A percentile compares a stretch with the other conserved stretches of the same genome.
phyloP scores from a whole-genome alignment of 2,888 invertebrate species.

The Stegophylla sp. region DNA sequence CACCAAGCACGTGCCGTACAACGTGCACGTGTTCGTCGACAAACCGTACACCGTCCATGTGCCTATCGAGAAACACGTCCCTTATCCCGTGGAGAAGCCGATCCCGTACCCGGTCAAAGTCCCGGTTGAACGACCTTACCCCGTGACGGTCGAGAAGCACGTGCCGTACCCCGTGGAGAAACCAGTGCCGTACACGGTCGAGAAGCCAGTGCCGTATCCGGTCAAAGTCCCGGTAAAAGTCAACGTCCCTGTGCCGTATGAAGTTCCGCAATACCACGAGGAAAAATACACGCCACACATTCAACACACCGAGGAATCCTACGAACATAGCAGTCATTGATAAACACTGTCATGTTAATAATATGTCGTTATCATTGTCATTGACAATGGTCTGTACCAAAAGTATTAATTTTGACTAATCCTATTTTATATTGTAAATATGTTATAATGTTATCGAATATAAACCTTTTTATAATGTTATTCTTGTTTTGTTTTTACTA shows the following conservation, averaged over 20 bases:
- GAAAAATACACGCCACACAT: too few species aligned
- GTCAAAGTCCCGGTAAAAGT: constrained; percentile 72
- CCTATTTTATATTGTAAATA: background rate
- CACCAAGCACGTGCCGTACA: constrained; percentile 63
- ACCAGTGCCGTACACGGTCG: constrained; percentile 77
- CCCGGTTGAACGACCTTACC: constrained; percentile 61
- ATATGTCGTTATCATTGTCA: background rate
- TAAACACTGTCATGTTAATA: background rate
- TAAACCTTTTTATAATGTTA: background rate
- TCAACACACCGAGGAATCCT: too few species aligned
- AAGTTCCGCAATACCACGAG: background rate
- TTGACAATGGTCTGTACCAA: too few species aligned
- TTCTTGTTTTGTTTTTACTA: too few species aligned
- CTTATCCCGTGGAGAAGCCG: constrained; percentile 60
- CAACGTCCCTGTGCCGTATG: constrained; percentile 61
- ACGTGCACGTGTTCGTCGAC: constrained; percentile 66
- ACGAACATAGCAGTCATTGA: background rate
- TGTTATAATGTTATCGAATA: background rate
- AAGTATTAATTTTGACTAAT: too few species aligned
- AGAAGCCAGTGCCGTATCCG: constrained; percentile 72
- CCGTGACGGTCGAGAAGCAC: constrained; percentile 73
- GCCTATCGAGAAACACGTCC: constrained; percentile 75
- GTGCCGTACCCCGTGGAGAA: constrained; percentile 76
- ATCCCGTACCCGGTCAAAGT: constrained; percentile 61
- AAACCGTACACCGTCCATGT: constrained; percentile 68